Evolutionary conservation across 2,797 vertebrate species (phyloP), one percentile per base, ranked within the genome.

Genomic region (Neosalanx taihuensis): DNA sequence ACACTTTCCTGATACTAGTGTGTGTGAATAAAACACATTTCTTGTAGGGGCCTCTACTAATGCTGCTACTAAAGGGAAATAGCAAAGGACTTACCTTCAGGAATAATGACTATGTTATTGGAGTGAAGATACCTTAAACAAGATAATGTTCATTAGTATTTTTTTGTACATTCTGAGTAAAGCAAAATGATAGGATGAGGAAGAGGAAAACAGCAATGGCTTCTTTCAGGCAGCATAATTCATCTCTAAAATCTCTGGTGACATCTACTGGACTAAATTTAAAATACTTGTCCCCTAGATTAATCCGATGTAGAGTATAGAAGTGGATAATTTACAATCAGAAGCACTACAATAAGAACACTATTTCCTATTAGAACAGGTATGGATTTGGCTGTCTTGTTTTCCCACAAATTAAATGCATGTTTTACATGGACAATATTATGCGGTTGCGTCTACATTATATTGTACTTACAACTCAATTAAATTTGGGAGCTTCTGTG

Each of bases 401-500:
- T 30, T 49, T 49, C n/a, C 15, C 15, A 64, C 17, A 20, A 6
- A 53, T 23, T 12, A 18, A 33, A 12, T 20, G 60, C 46, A 56
- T n/a, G 18, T 56, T 10, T 46, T 46, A 46, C 12, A 46, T 13
- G 41, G 3, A 46, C 2, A 46, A 13, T 46, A 46, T 13, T 46
- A 46, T 46, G 10, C 41, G 0, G 7, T 46, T 46, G 41, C 7
- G 41, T 46, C 20, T 67, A 23, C 26, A 15, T 30, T 4, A 72
- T 26, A 26, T n/a, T 26, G 75, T 76, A 97, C 97, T 98, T 89
- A 99, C 97, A 98, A 84, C 91, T 99, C 96, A 84, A 98, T 95
- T 70, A 99, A 94, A 89, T 99, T 99, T 83, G 97, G 98, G 76
- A 99, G 95, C 89, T 98, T 99, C 92, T 98, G 96, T 75, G 95